A percentile compares a stretch with the other conserved stretches of the same genome.
Evolutionary conservation across 2,113 vertebrate genomes (phyloP).

Genomic region (Muntiacus reevesi): DNA sequence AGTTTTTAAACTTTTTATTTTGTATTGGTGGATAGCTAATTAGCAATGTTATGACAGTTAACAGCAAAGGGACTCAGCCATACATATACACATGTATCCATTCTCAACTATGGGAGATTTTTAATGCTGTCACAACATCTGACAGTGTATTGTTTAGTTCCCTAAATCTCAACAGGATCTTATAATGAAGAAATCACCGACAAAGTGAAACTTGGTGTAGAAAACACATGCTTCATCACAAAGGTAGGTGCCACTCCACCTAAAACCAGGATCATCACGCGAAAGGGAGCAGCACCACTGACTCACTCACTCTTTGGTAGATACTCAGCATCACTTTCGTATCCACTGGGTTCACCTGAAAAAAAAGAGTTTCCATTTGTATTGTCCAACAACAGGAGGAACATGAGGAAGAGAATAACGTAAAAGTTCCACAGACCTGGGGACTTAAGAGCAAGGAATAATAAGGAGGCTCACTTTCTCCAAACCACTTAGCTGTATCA

Average conservation of each 20-base stretch:
- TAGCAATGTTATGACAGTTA: background rate
- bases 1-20: background rate
- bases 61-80: background rate
- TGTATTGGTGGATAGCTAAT: background rate
- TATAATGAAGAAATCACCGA: slow-evolving; percentile 22
- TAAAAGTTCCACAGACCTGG: background rate
- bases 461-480: background rate
- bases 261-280: background rate
- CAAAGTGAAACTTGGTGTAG: background rate
- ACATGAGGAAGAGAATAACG: background rate
- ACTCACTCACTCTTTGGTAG: slow-evolving; percentile 90
- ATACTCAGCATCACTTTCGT: slow-evolving; percentile 95
- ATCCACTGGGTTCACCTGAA: slow-evolving; percentile 94
- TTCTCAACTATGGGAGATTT: background rate
- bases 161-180: background rate
- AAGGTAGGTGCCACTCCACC: slow-evolving; percentile 36
- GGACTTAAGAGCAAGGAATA: background rate
- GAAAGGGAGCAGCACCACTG: slow-evolving; percentile 71
- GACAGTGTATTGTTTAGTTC: background rate
- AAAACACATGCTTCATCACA: slow-evolving; percentile 34
- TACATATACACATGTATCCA: background rate
- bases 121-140: background rate
- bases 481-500: background rate
- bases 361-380: slow-evolving; percentile 70
- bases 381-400: background rate